A percentile compares a stretch with the other conserved stretches of the same genome.
phyloP scores from a whole-genome alignment of 2,888 invertebrate species.

The Conops quadrifasciatus region DNA sequence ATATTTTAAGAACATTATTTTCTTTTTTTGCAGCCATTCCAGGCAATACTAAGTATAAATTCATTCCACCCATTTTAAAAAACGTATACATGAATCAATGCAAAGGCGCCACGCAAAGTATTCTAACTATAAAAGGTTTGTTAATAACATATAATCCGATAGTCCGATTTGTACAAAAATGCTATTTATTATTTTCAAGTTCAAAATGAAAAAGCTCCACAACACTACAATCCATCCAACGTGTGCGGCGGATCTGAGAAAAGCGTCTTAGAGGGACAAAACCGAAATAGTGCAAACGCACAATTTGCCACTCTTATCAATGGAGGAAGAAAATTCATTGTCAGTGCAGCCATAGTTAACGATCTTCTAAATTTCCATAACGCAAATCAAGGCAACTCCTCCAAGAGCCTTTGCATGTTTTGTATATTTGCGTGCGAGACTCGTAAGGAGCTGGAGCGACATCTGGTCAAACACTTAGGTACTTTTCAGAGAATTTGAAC shows the following conservation, averaged over 20 bases:
- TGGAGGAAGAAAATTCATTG: slow-evolving; percentile 16
- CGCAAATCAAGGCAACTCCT: slow-evolving; percentile 6
- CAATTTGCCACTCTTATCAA: not conserved
- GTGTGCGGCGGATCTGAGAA: too few species aligned
- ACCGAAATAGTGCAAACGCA: not conserved
- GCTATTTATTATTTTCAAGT: too few species aligned
- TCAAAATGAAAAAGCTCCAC: too few species aligned
- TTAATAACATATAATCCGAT: too few species aligned
- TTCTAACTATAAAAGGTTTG: slow-evolving; percentile 13
- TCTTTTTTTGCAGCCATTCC: slow-evolving; percentile 15
- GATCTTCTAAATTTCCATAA: slow-evolving; percentile 24
- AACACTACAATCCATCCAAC: too few species aligned
- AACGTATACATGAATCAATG: not conserved
- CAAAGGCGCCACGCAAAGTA: not conserved
- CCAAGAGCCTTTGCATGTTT: slow-evolving; percentile 25
- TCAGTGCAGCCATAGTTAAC: slow-evolving; percentile 17
- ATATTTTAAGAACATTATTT: too few species aligned
- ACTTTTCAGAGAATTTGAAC: too few species aligned
- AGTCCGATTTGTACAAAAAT: too few species aligned
- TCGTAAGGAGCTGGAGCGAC: slow-evolving; percentile 30
- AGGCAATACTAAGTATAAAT: slow-evolving; percentile 20
- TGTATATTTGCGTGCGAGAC: slow-evolving; percentile 36
- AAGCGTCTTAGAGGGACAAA: not conserved
- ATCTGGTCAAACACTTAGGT: slow-evolving; percentile 38
- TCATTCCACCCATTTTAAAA: slow-evolving; percentile 22